Evolutionary conservation across 2,888 invertebrate genomes (phyloP).

Genomic region (Luffia ferchaultella): DNA sequence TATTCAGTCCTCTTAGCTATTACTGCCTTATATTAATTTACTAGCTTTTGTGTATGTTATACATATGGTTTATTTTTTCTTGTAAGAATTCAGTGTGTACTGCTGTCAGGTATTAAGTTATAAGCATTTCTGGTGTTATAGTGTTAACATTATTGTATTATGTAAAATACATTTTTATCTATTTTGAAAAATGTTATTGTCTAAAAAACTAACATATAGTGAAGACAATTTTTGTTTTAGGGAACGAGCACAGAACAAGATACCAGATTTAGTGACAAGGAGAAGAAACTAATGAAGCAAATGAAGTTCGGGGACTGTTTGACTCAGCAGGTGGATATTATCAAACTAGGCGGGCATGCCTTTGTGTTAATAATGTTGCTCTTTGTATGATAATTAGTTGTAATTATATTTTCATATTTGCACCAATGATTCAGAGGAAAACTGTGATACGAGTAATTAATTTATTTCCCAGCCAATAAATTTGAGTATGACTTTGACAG

Average conservation of each 20-base stretch:
- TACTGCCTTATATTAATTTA: too few species aligned
- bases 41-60: too few species aligned
- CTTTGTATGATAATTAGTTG: neutral
- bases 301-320: slow-evolving; percentile 98
- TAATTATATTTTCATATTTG: neutral
- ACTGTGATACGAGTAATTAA: neutral
- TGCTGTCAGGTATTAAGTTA: too few species aligned
- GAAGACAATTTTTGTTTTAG: slow-evolving; percentile 54
- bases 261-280: slow-evolving; percentile 99
- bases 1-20: too few species aligned
- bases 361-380: neutral
- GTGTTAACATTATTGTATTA: neutral
- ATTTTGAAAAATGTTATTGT: neutral
- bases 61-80: too few species aligned
- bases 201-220: slow-evolving; percentile 2
- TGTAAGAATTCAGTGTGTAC: too few species aligned
- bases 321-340: slow-evolving; percentile 79
- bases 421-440: neutral
- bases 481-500: slow-evolving; percentile 26
- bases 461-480: neutral
- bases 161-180: neutral
- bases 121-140: too few species aligned
- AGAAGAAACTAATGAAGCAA: slow-evolving; percentile 97
- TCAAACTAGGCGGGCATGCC: neutral
- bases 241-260: slow-evolving; percentile 99